Evolutionary conservation across 1,140 invertebrate genomes (phyloP).

Genomic region (Matsumurasca onukii): DNA sequence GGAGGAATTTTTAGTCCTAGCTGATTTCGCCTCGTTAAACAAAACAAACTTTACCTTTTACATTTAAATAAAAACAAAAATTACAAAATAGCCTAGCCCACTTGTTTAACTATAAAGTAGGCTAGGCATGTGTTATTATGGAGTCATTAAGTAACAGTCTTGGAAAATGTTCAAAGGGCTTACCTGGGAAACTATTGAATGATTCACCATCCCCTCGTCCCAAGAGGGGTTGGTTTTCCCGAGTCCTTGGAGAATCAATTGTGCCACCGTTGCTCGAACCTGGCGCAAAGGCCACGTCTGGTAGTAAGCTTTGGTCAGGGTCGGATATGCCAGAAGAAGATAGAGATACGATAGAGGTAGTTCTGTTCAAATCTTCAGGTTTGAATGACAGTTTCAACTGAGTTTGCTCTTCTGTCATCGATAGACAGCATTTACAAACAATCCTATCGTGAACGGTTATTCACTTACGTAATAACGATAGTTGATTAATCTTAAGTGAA

Average conservation of each 20-base stretch:
- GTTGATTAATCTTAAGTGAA: no score
- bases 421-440: conserved; percentile 28
- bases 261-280: conserved; percentile 44
- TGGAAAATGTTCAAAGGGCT: conserved; percentile 35
- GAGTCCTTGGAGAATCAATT: conserved; percentile 72
- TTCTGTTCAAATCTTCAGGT: conserved; percentile 38
- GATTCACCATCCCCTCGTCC: conserved; percentile 73
- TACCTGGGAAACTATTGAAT: conserved; percentile 81
- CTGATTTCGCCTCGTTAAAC: no score
- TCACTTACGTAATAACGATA: no score
- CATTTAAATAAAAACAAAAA: no score
- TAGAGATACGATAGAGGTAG: conserved; percentile 38
- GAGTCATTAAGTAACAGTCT: conserved; percentile 22
- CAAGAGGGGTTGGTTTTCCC: conserved; percentile 87
- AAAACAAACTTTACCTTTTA: no score
- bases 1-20: no score
- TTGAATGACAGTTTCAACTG: conserved; percentile 41
- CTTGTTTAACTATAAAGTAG: not conserved
- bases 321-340: conserved; percentile 50
- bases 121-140: not conserved
- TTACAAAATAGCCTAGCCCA: not conserved
- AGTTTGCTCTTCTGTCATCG: conserved; percentile 45
- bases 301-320: conserved; percentile 61
- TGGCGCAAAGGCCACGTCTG: conserved; percentile 57
- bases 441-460: no score